These are phyloP conservation scores for Papilio dardanus DNA, from an alignment of 1,140 invertebrate genomes.

Conservation along the genomic window DNA sequence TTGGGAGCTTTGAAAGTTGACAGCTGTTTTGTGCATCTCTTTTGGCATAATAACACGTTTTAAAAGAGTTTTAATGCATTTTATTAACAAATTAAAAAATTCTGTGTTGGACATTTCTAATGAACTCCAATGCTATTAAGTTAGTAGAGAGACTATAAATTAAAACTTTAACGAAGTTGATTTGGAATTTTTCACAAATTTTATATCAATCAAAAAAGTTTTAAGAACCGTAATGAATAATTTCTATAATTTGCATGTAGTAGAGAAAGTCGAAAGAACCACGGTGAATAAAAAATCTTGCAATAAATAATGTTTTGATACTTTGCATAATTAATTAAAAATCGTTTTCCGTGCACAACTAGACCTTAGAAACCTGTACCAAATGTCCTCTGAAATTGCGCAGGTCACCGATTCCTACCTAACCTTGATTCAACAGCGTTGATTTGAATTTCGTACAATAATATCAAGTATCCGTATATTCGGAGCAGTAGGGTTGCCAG, in stretches of 20 bases:
- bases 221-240: constrained; percentile 10
- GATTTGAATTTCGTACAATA: constrained; percentile 66
- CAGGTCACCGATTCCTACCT: constrained; percentile 55
- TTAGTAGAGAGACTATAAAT: background rate
- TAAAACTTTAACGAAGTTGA: background rate
- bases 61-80: background rate
- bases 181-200: background rate
- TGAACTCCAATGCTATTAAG: constrained; percentile 9
- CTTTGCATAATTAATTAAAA: no score
- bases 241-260: background rate
- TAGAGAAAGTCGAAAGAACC: background rate
- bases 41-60: no score
- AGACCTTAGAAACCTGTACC: background rate
- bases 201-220: constrained; percentile 4
- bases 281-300: background rate
- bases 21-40: no score
- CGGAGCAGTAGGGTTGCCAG: constrained; percentile 52
- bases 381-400: constrained; percentile 33
- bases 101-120: background rate
- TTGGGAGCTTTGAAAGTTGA: no score
- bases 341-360: background rate
- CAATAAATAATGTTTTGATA: background rate
- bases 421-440: constrained; percentile 60
- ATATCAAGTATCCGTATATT: constrained; percentile 61
- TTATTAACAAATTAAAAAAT: background rate